Conservation (phyloP, 2,113 vertebrate species). For the Cebidichthys violaceus region DNA sequence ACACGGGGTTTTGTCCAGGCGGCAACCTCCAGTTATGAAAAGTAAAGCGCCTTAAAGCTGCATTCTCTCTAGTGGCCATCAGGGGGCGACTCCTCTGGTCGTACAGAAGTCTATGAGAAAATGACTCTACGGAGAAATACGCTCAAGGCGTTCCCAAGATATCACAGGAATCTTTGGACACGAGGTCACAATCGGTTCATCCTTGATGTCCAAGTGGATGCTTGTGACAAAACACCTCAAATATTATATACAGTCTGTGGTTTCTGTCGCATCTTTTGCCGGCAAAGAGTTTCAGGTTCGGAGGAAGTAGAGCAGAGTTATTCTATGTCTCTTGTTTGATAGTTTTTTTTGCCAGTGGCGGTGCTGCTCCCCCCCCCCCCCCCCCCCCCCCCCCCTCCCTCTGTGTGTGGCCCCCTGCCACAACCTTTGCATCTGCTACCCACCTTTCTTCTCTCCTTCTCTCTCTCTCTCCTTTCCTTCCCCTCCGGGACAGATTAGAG, state of each 20-base stretch:
- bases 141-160: no score
- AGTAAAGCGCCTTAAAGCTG: no score
- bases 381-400: constrained; percentile 10
- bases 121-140: no score
- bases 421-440: constrained; percentile 33
- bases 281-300: constrained; percentile 3
- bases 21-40: no score
- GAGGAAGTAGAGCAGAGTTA: constrained; percentile 43
- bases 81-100: no score
- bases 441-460: constrained; percentile 4
- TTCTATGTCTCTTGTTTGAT: constrained; percentile 42
- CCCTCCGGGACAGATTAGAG: constrained; percentile 49
- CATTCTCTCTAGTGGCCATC: no score
- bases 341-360: constrained; percentile 32
- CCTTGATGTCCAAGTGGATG: no score
- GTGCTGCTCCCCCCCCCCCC: constrained; percentile 5
- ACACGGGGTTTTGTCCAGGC: no score
- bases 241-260: background rate
- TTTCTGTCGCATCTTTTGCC: background rate
- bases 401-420: constrained; percentile 26
- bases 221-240: no score
- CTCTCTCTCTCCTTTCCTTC: background rate
- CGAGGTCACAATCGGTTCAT: no score
- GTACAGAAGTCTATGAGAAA: no score
- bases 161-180: no score